Evolutionary conservation across 2,113 vertebrate genomes (phyloP), one percentile per base, ranked within the genome.

Genomic region (Vanacampus margaritifer): DNA sequence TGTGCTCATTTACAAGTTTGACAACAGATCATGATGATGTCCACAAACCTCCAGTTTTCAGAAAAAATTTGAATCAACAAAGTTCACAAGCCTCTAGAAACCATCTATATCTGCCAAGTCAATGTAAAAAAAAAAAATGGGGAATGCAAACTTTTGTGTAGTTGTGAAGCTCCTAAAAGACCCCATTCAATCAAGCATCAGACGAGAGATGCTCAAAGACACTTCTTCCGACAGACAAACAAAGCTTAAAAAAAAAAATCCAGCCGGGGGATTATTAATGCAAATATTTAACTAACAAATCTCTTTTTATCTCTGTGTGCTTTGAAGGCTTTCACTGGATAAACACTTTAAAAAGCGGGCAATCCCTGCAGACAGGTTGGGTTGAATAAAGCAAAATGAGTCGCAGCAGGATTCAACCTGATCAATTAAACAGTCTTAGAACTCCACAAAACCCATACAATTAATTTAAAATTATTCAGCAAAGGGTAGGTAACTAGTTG

Each of bases 141-240:
- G 16, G 16, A 46, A 46, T 19, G 6, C 45, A 17, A 19, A 46
- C 17, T 46, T 5, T 46, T 16, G 16, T 23, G 21, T 23, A 51
- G 8, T 8, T 23, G 21, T n/a, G n/a, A 51, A 17, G 19, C n/a
- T 23, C 5, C 19, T 48, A 2, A 77, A 28, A 32, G 26, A 57
- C 14, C 79, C 64, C 61, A 72, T 76, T 90, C 84, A 86, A 75
- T 87, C 81, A 84, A 65, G 3, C 48, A 73, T 71, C 69, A 86
- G 67, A 70, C 54, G 73, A 58, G 73, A 64, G 61, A 78, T 82
- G 9, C 11, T 4, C 59, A 80, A n/a, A n/a, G 76, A 76, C 37
- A 48, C 68, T 56, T 68, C 63, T 74, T 64, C 65, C 78, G 46
- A 19, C 43, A 70, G 69, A 85, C 72, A 10, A 73, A 84, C 74